Conservation (phyloP, 2,113 vertebrate genomes). For the Felis chaus region DNA sequence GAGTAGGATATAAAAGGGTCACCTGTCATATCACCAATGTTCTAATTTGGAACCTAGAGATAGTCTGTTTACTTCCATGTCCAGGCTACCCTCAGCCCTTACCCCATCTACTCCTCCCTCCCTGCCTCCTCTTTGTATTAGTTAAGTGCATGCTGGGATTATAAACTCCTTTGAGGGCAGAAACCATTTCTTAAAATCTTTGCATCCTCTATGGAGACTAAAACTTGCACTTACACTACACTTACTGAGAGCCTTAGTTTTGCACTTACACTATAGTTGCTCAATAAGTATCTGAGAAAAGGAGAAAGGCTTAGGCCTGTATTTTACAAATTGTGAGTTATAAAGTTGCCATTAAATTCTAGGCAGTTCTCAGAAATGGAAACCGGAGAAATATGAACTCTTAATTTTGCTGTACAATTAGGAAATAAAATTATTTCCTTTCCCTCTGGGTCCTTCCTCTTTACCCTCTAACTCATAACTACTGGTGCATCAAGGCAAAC, state of each 20-base stretch:
- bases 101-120: background rate
- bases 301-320: background rate
- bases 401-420: slow-evolving; percentile 36
- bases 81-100: background rate
- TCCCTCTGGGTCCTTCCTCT: background rate
- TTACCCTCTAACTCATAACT: slow-evolving; percentile 4
- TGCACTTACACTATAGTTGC: background rate
- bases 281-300: background rate
- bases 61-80: background rate
- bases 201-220: background rate
- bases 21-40: background rate
- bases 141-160: background rate
- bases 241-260: background rate
- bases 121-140: background rate
- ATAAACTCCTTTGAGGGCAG: background rate
- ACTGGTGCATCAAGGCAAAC: background rate
- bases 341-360: background rate
- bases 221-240: background rate
- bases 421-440: slow-evolving; percentile 16
- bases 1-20: background rate
- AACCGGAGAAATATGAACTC: background rate
- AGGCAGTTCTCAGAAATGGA: slow-evolving; percentile 37
- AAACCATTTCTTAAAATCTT: background rate
- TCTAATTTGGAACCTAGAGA: background rate
- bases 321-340: background rate